A percentile compares a stretch with the other conserved stretches of the same genome.
These are phyloP conservation scores for Metopolophium dirhodum DNA, from an alignment of 1,140 invertebrate genomes.

Conservation along the genomic window DNA sequence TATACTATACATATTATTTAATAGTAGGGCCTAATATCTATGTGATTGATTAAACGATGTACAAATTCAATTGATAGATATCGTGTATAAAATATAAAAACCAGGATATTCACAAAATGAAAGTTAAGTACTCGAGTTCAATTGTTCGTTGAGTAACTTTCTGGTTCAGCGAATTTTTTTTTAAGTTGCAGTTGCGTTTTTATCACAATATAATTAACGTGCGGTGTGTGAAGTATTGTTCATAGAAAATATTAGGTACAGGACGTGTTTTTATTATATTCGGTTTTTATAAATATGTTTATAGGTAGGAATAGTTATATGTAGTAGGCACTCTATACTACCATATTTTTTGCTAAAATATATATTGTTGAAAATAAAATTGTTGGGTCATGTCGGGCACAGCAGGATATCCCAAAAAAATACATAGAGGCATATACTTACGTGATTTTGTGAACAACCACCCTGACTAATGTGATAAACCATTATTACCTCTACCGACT, in stretches of 20 bases:
- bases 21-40: not conserved
- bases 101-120: not conserved
- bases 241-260: not conserved
- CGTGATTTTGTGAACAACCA: not conserved
- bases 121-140: not conserved
- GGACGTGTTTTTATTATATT: not conserved
- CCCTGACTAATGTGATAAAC: conserved; percentile 32
- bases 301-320: not conserved
- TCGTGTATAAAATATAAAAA: not conserved
- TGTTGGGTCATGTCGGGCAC: not conserved
- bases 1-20: not conserved
- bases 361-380: not conserved
- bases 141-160: not conserved
- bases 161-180: not conserved
- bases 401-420: conserved; percentile 34
- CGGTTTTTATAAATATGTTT: not conserved
- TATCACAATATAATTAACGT: not conserved
- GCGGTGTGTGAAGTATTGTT: not conserved
- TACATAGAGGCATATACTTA: not conserved
- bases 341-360: not conserved
- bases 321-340: not conserved
- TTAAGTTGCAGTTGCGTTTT: not conserved
- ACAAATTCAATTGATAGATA: not conserved
- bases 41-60: not conserved
- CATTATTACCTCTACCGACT: not conserved